phyloP scores from a whole-genome alignment of 2,113 vertebrate species.

The Pituophis catenifer region DNA sequence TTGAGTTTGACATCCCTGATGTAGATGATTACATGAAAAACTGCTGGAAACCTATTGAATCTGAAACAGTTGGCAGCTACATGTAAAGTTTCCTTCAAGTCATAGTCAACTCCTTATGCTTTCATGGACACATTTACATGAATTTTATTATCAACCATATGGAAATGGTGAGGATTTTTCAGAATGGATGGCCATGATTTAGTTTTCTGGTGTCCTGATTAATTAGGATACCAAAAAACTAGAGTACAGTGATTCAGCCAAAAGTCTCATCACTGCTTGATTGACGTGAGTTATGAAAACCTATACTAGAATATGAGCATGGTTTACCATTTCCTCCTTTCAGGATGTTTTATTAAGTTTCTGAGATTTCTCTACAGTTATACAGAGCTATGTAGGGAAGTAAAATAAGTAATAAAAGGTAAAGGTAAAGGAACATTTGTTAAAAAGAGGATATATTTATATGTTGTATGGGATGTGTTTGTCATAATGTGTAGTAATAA shows the following conservation, averaged over 20 bases:
- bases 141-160: not conserved
- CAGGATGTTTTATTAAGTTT: not conserved
- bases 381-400: not conserved
- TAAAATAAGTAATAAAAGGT: not conserved
- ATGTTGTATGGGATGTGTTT: too few relatives aligned
- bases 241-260: not conserved
- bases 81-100: not conserved
- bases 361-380: not conserved
- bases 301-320: not conserved
- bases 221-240: not conserved
- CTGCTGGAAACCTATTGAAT: not conserved
- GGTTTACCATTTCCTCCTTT: not conserved
- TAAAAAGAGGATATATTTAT: too few relatives aligned
- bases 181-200: not conserved
- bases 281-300: not conserved
- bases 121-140: not conserved
- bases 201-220: not conserved
- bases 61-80: not conserved
- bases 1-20: not conserved
- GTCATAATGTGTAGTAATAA: too few relatives aligned
- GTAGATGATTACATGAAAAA: not conserved
- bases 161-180: not conserved
- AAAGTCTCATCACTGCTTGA: not conserved
- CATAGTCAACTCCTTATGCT: not conserved
- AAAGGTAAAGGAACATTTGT: too few relatives aligned